Base-by-base conservation (phyloP, 2,888 invertebrate genomes). In the Apeira syringaria region DNA sequence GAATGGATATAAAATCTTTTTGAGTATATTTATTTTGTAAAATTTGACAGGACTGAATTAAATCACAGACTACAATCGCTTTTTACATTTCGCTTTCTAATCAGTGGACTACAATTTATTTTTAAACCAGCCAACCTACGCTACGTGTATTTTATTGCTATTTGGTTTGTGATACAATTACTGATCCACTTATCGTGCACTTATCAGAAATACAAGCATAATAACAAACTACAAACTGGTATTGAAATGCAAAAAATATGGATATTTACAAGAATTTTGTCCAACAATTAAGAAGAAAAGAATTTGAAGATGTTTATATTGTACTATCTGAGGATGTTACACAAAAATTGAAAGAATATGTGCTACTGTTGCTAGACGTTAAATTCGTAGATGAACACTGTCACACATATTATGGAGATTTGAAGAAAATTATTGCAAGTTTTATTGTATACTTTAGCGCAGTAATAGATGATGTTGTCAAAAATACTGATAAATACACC, bases 391-490 rank as follows among this genome's bases (percentile, higher is more conserved):
- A 76, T 44, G 70, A 63, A 2, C 45, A 40, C 0, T 72, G 78
- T 27, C 67, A 75, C 33, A 50, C 57, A 1, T 82, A 72, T 48
- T 86, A 79, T 31, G 78, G 78, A 0, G 61, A 77, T 30, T 42
- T 85, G 2, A 83, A 79, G 50, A 57, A 50, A 12, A 53, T 74
- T 1, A 43, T 84, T 0, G 59, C 52, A 3, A 68, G 72, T 27
- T 85, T 79, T 47, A 42, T 74, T 1, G 56, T 47, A 32, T 76
- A 63, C 38, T 78, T 72, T 60, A 56, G 58, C 12, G 41, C 59
- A 25, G 47, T 58, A 2, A 70, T 80, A 44, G 74, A 79, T 33
- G 58, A 64, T n/a, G 50, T 68, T 1, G 48, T 64, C 5, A 70
- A 60, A 49, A 60, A 64, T 32, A 64, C 68, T 1, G 76, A 80